Base-by-base conservation (phyloP, 2,888 invertebrate species). In the Drosophila multiciliata region DNA sequence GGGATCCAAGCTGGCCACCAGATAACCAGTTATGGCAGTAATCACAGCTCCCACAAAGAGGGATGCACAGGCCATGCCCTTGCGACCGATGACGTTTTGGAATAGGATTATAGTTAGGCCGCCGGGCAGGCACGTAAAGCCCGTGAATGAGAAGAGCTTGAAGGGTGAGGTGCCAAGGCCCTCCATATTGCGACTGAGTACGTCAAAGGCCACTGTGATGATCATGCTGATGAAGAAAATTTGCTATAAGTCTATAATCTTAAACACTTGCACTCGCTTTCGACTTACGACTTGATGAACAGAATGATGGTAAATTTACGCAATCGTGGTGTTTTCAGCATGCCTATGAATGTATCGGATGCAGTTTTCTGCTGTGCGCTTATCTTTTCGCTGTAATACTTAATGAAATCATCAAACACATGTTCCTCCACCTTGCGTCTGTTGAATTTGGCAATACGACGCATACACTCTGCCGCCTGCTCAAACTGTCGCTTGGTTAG, bases 151-250 rank as follows among this genome's bases (percentile, higher is more conserved):
- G 88, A 95, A 95, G 50, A 95, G 92, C 36, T 93, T 77, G 64
- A 94, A 94, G 1, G 95, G 94, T 0, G 94, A 94, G 12, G 93
- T 93, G 3, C 94, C 94, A 48, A 94, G 90, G 35, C 94, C 94
- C 81, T 94, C 94, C 59, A 95, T 93, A 82, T 95, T 94, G 48
- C 94, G 93, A 11, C 94, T 94, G 59, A 95, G 93, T 11, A 94
- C 94, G 82, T 95, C 95, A 75, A 94, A 95, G 69, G 94, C 93
- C n/a, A 95, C 91, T 1, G 94, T 94, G 81, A 95, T 93, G 15
- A 95, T 94, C 94, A 95, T 94, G 62, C 95, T 95, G 83, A 1
- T 2, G 0, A 2, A 4, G 0, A 6, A 3, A 40, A 55, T 11
- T 6, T 8, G 15, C 8, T 15, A 23, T 23, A 15, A 15, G 23